A percentile compares a stretch with the other conserved stretches of the same genome.
Conservation (phyloP, 2,888 invertebrate genomes). For the Molanna angustata region DNA sequence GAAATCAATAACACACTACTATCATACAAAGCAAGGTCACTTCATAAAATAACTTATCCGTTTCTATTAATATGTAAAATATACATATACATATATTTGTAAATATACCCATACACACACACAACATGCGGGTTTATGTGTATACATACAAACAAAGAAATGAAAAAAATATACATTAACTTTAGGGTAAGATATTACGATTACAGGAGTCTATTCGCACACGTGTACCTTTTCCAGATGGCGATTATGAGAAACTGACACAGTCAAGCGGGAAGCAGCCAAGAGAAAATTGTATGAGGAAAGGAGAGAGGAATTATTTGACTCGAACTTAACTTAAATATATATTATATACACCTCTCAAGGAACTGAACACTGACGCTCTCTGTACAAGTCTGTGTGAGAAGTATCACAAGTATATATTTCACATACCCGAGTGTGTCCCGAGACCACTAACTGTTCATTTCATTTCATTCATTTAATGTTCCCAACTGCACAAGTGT, state of each 20-base stretch:
- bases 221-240: conserved; percentile 21
- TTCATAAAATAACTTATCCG: conserved; percentile 59
- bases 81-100: conserved; percentile 39
- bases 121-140: conserved; percentile 5
- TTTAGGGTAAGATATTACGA: conserved; percentile 31
- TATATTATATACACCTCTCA: conserved; percentile 29
- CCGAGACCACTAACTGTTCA: conserved; percentile 9
- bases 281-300: conserved; percentile 31
- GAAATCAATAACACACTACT: conserved; percentile 40
- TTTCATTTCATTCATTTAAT: too few species aligned
- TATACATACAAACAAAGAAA: conserved; percentile 11
- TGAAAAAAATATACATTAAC: conserved; percentile 14
- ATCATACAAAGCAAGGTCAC: conserved; percentile 63
- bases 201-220: conserved; percentile 32
- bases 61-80: conserved; percentile 44
- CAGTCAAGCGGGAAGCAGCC: conserved; percentile 33
- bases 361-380: conserved; percentile 29
- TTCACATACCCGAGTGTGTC: background rate
- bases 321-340: conserved; percentile 22
- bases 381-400: conserved; percentile 25
- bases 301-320: conserved; percentile 30
- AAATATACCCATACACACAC: conserved; percentile 8
- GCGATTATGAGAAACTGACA: conserved; percentile 30
- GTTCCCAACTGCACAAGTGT: conserved; percentile 18
- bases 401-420: conserved; percentile 29